These are phyloP conservation scores for Borostomias antarcticus DNA, from an alignment of 2,797 vertebrate species.

Conservation along the genomic window DNA sequence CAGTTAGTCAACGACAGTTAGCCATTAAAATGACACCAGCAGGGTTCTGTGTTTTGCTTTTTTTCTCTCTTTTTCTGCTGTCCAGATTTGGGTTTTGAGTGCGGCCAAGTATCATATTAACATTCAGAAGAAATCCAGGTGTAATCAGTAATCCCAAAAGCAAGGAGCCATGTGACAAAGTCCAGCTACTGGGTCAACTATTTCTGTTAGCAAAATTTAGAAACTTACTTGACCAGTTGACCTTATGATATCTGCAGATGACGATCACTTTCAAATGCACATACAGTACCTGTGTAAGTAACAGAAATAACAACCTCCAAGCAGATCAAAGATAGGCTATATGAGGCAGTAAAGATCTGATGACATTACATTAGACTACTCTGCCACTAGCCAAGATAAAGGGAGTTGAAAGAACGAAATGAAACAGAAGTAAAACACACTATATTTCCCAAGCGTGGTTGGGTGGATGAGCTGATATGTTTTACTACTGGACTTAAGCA, in stretches of 20 bases:
- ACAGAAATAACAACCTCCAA: too few species aligned
- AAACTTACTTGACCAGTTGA: slow-evolving; percentile 12
- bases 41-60: slow-evolving; percentile 38
- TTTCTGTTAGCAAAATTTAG: slow-evolving; percentile 38
- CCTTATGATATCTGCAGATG: not conserved
- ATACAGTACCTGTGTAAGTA: too few species aligned
- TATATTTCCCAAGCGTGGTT: too few species aligned
- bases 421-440: too few species aligned
- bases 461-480: too few species aligned
- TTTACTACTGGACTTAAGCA: too few species aligned
- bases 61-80: slow-evolving; percentile 17
- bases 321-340: too few species aligned
- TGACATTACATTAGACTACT: too few species aligned
- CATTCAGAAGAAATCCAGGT: slow-evolving; percentile 64
- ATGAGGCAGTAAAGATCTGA: too few species aligned
- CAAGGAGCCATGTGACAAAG: slow-evolving; percentile 73
- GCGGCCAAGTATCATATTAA: slow-evolving; percentile 79
- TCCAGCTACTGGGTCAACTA: slow-evolving; percentile 67
- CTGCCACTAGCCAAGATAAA: too few species aligned
- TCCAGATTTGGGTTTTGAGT: slow-evolving; percentile 35
- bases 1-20: slow-evolving; percentile 52
- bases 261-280: too few species aligned
- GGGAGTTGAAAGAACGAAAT: too few species aligned
- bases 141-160: slow-evolving; percentile 73
- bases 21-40: slow-evolving; percentile 56